Base-by-base conservation (phyloP, 2,888 invertebrate genomes). In the Parnassius smintheus region DNA sequence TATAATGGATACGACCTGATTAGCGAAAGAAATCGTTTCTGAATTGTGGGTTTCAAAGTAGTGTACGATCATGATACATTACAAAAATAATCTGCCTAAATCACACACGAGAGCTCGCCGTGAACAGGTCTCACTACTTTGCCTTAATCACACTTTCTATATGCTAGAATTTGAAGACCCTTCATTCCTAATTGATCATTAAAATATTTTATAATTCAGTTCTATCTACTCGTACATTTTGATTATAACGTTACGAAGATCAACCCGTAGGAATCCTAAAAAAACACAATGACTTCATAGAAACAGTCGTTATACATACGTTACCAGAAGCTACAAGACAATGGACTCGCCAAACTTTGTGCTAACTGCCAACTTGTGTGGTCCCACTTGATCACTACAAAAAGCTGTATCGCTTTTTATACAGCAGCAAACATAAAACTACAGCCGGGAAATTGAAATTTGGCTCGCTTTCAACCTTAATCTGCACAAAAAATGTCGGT, bases 351-450 rank as follows among this genome's bases (percentile, higher is more conserved):
- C 42, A 56, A 60, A 56, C 44, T 54, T 65, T 61, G 63, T 68
- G 71, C 72, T 72, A 72, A 73, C 74, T 64, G 61, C 71, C 86
- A 64, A 67, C 82, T 69, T 88, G 89, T 89, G 89, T 89, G 89
- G 89, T 88, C 88, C 73, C 68, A 66, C 65, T 69, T 72, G 73
- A 69, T 69, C 69, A 70, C 72, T 67, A 71, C 79, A 87, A 87
- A 88, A 88, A 88, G 79, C 69, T 61, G 55, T 74, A 79, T 77
- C 75, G 81, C 77, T 76, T 88, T 88, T 88, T 86, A 76, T 74
- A 67, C 72, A 71, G 13, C 75, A 74, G 76, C 76, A 68, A 73
- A 72, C 51, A 60, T 61, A 63, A 62, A 66, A 57, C 58, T 74
- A 66, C 75, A 64, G 67, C 46, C 65, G 58, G 55, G 63, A 61